Evolutionary conservation across 2,888 invertebrate species (phyloP), one percentile per base, ranked within the genome.

Genomic region (Dicycla oo): DNA sequence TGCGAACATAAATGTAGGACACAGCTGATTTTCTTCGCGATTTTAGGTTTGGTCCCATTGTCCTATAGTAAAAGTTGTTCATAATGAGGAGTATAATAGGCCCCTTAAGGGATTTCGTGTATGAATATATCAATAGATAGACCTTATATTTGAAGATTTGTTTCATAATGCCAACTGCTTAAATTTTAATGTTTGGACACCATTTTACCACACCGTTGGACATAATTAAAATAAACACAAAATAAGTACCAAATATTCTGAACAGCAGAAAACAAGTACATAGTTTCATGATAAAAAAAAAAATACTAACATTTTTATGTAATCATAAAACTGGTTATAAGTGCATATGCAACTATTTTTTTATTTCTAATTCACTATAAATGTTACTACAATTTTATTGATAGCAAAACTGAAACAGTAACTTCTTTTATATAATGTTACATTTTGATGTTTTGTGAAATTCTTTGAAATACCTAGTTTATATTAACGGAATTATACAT

Each of bases 271-370:
- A 34, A 61, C 53, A 80, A 54, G 56, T 63, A 0, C 6, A 69
- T 54, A 45, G 15, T 67, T 49, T 53, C 79, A 78, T 80, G 71
- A n/a, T 66, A 69, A 53, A 54, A 60, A 57, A 30, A 40, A 63
- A 63, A 61, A 51, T n/a, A 56, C 54, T 30, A 56, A 53, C 30
- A 40, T 49, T 65, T 53, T 69, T 64, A 69, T 54, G 18, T 6
- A 11, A 30, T 34, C 26, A 18, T 63, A 73, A 73, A 70, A 26
- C 18, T 51, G 13, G 13, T 3, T 20, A 61, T 13, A 18, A 11
- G 8, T 5, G 15, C 26, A n/a, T 13, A 26, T 2, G 2, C 20
- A 18, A n/a, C 0, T 2, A n/a, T 20, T 68, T 65, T 64, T 43
- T 58, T 51, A 64, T 72, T 56, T 26, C 6, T 40, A 47, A 66